A percentile compares a stretch with the other conserved stretches of the same genome.
Evolutionary conservation across 2,113 vertebrate species (phyloP).

Genomic region (Salvator merianae): DNA sequence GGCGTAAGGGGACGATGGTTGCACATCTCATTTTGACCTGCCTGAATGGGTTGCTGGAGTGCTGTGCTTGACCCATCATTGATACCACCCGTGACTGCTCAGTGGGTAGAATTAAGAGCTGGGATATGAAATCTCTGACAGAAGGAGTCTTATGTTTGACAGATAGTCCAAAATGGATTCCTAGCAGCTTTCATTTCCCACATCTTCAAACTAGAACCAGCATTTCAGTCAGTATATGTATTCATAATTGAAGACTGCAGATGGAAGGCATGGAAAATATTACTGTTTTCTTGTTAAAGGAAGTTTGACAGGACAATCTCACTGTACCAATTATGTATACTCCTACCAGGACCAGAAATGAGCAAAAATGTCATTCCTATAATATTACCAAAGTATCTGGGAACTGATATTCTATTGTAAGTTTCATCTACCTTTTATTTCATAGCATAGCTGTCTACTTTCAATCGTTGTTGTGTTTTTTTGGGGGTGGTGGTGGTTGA

Average conservation of each 20-base stretch:
- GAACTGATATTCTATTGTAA: neutral
- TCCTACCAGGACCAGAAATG: neutral
- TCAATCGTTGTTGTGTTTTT: neutral
- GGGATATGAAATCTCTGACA: neutral
- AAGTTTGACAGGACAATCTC: too few relatives aligned
- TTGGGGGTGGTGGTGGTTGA: too few relatives aligned
- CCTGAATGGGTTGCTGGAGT: too few relatives aligned
- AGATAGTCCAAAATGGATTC: neutral
- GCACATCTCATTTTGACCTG: too few relatives aligned
- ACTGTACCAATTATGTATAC: too few relatives aligned
- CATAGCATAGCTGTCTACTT: neutral
- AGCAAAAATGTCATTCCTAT: neutral
- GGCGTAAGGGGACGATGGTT: too few relatives aligned
- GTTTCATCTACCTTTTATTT: neutral
- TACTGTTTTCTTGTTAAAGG: too few relatives aligned
- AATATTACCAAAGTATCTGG: neutral
- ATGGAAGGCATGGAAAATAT: too few relatives aligned
- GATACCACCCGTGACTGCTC: too few relatives aligned
- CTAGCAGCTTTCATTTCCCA: neutral
- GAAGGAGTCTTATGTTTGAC: neutral
- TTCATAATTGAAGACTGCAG: neutral
- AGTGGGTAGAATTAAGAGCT: too few relatives aligned
- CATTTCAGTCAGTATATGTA: neutral
- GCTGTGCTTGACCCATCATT: too few relatives aligned
- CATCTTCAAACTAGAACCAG: neutral